Base-by-base conservation (phyloP, 1,140 invertebrate species). In the Tribolium castaneum region DNA sequence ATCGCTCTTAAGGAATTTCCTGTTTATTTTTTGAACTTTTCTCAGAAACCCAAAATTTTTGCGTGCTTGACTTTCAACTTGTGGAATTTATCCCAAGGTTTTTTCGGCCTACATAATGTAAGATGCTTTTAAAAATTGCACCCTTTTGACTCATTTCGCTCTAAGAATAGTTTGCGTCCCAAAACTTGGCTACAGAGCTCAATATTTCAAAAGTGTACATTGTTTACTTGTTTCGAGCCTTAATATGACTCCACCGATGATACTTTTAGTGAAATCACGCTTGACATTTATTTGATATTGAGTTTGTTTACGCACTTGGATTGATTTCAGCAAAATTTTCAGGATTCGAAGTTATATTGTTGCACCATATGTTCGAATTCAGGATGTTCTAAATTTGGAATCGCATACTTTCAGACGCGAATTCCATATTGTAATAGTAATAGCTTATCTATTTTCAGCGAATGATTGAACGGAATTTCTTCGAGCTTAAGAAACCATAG, bases 341-440 rank as follows among this genome's bases (percentile, higher is more conserved):
- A 22, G 19, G 22, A 25, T 59, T 59, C 25, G 6, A 19, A 10
- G 7, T 12, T 30, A 30, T 5, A 66, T 66, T 66, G 25, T 66
- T 66, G 5, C 19, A 25, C 25, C 59, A 66, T 30, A 35, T 66
- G 59, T 12, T 66, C 19, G 59, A 30, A 13, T 35, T 66, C 59
- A 66, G 59, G 59, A 66, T 66, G 59, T 66, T 66, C 59, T 66
- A 66, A 66, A 66, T 13, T 35, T 66, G 30, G 30, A 66, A 13
- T 25, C 59, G 59, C 59, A 66, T 66, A 66, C n/a, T 66, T 66
- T 66, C 13, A 59, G 14, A 14, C 10, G 12, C 59, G 9, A 66
- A 66, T 35, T 66, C 25, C 59, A 13, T 35, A 34, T 35, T 35
- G n/a, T 66, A 12, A 35, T 34, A 66, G 59, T 66, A 35, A 66